Conservation (phyloP, 2,797 vertebrate genomes). For the Cirrhinus molitorella region DNA sequence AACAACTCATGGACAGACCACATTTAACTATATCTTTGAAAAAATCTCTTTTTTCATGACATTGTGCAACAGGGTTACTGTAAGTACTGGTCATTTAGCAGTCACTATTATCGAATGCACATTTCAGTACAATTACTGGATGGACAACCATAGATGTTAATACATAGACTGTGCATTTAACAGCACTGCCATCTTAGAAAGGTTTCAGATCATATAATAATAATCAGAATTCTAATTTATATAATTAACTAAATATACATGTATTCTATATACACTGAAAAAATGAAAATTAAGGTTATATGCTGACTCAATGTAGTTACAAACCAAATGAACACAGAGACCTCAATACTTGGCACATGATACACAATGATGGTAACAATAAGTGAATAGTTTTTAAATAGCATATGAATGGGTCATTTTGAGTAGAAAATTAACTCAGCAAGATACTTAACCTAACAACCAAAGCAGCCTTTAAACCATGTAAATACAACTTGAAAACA, state of each 20-base stretch:
- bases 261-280: too few species aligned
- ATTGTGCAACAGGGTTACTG: not conserved
- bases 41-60: not conserved
- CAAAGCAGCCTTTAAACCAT: too few species aligned
- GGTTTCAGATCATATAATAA: not conserved
- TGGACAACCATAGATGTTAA: not conserved
- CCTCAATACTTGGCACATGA: too few species aligned
- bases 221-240: not conserved
- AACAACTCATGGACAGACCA: conserved; percentile 1
- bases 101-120: not conserved
- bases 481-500: too few species aligned
- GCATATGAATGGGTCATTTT: too few species aligned
- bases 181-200: not conserved
- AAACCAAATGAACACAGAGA: too few species aligned
- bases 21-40: not conserved
- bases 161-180: not conserved
- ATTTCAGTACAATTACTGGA: not conserved
- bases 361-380: too few species aligned
- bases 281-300: too few species aligned
- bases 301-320: too few species aligned
- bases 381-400: too few species aligned
- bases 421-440: too few species aligned
- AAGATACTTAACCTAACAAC: too few species aligned
- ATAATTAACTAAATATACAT: not conserved
- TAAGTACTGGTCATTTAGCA: conserved; percentile 1